Percentiles rank a stretch among this genome's conserved stretches.
Evolutionary conservation across 2,888 invertebrate species (phyloP).

Genomic region (Saturnia japonica): DNA sequence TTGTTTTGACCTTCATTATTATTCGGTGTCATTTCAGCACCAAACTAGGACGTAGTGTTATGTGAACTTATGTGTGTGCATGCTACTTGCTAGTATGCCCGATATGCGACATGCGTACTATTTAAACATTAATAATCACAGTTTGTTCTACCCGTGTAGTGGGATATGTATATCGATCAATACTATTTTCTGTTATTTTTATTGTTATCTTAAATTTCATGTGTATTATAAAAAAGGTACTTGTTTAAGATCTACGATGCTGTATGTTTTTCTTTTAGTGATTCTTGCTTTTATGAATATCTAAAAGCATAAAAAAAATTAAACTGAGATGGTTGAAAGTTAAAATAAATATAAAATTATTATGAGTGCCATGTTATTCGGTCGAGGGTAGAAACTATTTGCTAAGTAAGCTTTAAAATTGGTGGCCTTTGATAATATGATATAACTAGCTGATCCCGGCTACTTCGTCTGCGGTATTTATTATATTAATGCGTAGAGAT

Average conservation of each 20-base stretch:
- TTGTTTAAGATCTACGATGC: background rate
- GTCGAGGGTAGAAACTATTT: background rate
- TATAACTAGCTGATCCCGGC: no score
- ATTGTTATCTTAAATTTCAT: background rate
- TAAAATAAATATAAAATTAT: background rate
- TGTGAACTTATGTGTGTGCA: no score
- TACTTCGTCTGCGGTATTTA: no score
- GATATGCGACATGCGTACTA: background rate
- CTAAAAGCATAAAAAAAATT: background rate
- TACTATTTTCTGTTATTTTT: background rate
- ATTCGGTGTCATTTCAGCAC: slow-evolving; percentile 23
- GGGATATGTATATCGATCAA: background rate
- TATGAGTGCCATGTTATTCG: background rate
- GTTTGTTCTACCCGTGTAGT: slow-evolving; percentile 20
- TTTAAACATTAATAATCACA: slow-evolving; percentile 23
- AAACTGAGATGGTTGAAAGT: background rate
- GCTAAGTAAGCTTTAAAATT: background rate
- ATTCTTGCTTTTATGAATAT: background rate
- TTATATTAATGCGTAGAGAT: no score
- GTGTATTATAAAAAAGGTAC: no score
- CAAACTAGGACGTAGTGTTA: background rate
- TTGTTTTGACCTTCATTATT: slow-evolving; percentile 39
- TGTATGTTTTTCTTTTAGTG: background rate
- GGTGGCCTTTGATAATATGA: background rate
- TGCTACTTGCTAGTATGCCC: no score